Conservation (phyloP, 2,888 invertebrate genomes). For the Ormia ochracea region DNA sequence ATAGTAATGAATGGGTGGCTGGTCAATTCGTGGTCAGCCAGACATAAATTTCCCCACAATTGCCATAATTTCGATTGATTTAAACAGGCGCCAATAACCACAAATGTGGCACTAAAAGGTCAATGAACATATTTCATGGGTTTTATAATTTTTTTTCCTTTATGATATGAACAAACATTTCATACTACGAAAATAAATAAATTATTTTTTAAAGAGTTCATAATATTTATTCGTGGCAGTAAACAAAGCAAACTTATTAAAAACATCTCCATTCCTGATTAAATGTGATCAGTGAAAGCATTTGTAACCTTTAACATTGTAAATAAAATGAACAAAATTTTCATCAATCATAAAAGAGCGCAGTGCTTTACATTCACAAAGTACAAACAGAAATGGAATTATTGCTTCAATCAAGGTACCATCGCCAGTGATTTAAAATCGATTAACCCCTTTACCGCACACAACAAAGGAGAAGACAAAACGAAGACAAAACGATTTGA, state of each 20-base stretch:
- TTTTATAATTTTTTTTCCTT: constrained; percentile 21
- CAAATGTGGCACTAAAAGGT: constrained; percentile 65
- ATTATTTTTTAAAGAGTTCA: constrained; percentile 23
- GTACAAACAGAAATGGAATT: constrained; percentile 64
- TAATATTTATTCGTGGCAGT: neutral
- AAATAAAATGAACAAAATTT: constrained; percentile 27
- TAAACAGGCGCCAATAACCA: constrained; percentile 71
- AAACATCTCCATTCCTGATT: constrained; percentile 32
- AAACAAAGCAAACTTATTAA: constrained; percentile 40
- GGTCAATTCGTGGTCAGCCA: constrained; percentile 57
- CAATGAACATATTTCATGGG: constrained; percentile 57
- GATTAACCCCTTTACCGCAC: constrained; percentile 73
- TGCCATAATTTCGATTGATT: constrained; percentile 73
- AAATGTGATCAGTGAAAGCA: constrained; percentile 26
- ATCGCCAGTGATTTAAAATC: constrained; percentile 76
- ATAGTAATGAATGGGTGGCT: constrained; percentile 64
- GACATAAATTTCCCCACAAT: constrained; percentile 72
- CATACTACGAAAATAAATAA: constrained; percentile 30
- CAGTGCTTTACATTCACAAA: constrained; percentile 20
- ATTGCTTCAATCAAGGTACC: constrained; percentile 72
- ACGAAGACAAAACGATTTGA: neutral
- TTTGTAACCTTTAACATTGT: constrained; percentile 6
- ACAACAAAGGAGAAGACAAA: constrained; percentile 11
- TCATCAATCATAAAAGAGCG: constrained; percentile 51
- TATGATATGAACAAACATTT: constrained; percentile 2